phyloP scores from a whole-genome alignment of 1,140 invertebrate genomes.

The Paralvinella palmiformis region DNA sequence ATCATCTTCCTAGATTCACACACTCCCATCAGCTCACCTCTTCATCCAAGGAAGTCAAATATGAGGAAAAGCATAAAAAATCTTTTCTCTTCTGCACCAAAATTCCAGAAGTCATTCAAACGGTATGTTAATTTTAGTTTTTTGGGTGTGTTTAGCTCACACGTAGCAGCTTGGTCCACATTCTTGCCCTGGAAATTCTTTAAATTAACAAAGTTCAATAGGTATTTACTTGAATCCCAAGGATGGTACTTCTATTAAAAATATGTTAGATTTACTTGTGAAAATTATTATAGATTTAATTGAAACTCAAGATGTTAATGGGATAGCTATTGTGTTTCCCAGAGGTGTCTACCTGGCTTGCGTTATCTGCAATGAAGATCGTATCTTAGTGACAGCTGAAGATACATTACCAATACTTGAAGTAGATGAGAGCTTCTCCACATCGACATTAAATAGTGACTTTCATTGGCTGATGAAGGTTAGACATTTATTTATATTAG shows the following conservation, averaged over 20 bases:
- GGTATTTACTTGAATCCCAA: no score
- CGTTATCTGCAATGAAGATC: slow-evolving; percentile 88
- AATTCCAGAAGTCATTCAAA: slow-evolving; percentile 88
- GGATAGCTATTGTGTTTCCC: slow-evolving; percentile 34
- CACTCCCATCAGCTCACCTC: slow-evolving; percentile 23
- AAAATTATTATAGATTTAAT: background rate
- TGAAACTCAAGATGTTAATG: background rate
- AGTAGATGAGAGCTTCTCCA: slow-evolving; percentile 90
- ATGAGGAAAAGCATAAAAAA: slow-evolving; percentile 90
- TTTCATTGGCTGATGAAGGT: slow-evolving; percentile 98
- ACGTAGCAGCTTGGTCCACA: no score
- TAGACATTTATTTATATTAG: no score
- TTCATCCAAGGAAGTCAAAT: slow-evolving; percentile 59
- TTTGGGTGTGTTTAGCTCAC: no score
- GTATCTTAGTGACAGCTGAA: slow-evolving; percentile 89
- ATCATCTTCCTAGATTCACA: slow-evolving; percentile 11
- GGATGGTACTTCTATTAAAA: no score
- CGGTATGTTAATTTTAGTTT: no score
- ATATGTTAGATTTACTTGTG: background rate
- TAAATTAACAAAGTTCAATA: no score
- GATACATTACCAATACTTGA: slow-evolving; percentile 93
- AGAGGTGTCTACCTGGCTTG: slow-evolving; percentile 89
- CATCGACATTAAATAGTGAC: slow-evolving; percentile 75
- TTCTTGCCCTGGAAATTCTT: no score
- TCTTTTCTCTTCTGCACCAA: slow-evolving; percentile 85